These are phyloP conservation scores for Uloborus diversus DNA, from an alignment of 1,140 invertebrate genomes.

Conservation along the genomic window DNA sequence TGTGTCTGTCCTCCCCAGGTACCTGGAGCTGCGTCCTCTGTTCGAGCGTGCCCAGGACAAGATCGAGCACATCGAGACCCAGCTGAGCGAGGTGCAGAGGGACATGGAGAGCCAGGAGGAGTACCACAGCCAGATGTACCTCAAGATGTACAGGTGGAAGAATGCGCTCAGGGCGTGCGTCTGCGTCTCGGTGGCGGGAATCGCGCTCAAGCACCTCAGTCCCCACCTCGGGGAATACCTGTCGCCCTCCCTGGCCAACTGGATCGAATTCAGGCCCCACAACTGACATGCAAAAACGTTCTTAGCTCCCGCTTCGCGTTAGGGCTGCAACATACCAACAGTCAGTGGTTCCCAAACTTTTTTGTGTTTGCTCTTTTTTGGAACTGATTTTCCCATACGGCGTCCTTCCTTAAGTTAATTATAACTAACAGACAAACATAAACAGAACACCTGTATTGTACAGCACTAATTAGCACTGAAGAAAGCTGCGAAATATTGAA, in stretches of 20 bases:
- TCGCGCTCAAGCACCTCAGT: constrained; percentile 26
- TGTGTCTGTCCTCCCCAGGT: no score
- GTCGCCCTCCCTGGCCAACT: constrained; percentile 11
- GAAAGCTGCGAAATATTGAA: no score
- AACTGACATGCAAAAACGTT: no score
- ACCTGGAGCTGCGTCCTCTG: constrained; percentile 65
- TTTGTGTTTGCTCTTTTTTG: no score
- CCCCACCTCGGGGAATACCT: constrained; percentile 19
- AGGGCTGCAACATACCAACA: no score
- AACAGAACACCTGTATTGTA: no score
- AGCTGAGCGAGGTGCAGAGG: constrained; percentile 64
- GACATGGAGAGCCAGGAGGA: constrained; percentile 74
- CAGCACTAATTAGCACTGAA: no score
- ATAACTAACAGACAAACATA: no score
- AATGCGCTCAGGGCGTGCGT: constrained; percentile 24
- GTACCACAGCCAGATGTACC: constrained; percentile 78
- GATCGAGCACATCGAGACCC: constrained; percentile 61
- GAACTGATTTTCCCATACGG: no score
- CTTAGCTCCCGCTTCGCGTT: no score
- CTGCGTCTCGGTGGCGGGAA: constrained; percentile 18
- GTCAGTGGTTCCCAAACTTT: no score
- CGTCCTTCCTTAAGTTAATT: no score
- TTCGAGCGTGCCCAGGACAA: constrained; percentile 63
- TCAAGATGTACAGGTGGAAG: constrained; percentile 76
- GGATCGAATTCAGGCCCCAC: constrained; percentile 21